Conservation (phyloP, 2,888 invertebrate species). For the Clunio marinus region DNA sequence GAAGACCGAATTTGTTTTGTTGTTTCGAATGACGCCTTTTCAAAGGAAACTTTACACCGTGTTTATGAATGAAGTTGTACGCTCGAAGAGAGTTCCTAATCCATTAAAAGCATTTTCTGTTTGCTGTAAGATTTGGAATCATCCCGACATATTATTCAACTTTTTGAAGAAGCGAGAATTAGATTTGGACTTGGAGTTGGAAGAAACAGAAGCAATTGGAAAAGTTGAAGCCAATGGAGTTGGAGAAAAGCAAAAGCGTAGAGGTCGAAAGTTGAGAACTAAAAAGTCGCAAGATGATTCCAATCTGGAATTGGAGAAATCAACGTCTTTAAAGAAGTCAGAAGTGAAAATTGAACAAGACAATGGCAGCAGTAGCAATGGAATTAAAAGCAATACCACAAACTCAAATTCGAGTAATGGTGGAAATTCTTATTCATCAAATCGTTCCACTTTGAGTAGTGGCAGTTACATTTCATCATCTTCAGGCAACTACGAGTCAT, state of each 20-base stretch:
- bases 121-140: slow-evolving; percentile 98
- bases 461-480: background rate
- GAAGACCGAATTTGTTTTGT: slow-evolving; percentile 90
- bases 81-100: slow-evolving; percentile 83
- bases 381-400: background rate
- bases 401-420: background rate
- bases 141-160: slow-evolving; percentile 86
- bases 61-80: slow-evolving; percentile 89
- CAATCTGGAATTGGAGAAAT: too few relatives aligned
- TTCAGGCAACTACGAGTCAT: background rate
- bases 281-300: background rate
- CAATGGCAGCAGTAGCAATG: too few relatives aligned
- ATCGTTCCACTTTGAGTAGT: background rate
- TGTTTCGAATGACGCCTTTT: slow-evolving; percentile 83
- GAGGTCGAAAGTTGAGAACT: slow-evolving; percentile 9
- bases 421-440: slow-evolving; percentile 26
- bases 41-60: slow-evolving; percentile 87
- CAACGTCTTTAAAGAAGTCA: background rate
- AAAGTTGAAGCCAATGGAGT: slow-evolving; percentile 40
- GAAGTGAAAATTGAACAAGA: slow-evolving; percentile 9
- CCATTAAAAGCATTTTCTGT: slow-evolving; percentile 97
- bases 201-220: slow-evolving; percentile 62
- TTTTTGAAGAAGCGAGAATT: slow-evolving; percentile 75
- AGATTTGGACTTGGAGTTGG: slow-evolving; percentile 73
- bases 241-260: slow-evolving; percentile 40